Evolutionary conservation across 2,113 vertebrate genomes (phyloP), one percentile per base, ranked within the genome.

Genomic region (Recurvirostra avosetta): DNA sequence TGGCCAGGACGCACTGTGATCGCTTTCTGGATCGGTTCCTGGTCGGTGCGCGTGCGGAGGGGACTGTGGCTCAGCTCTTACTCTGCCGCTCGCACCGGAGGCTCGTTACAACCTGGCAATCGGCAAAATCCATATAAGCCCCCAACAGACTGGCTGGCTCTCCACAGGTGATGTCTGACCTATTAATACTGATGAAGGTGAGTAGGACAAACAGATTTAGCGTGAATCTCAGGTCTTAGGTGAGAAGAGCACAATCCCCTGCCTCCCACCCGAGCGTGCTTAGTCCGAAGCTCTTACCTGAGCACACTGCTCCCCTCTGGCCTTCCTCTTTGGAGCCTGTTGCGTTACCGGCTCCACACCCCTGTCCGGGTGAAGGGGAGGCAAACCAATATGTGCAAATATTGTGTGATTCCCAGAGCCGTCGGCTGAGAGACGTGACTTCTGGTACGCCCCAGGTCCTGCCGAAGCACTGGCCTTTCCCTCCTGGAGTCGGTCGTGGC

Each of bases 181-280:
- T 77, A 9, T 67, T 50, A 23, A 30, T 62, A 45, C 41, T 67
- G 78, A 16, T 83, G 40, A 43, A 78, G 77, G 36, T 50, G 66
- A 55, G 47, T 3, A 43, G 34, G 55, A 52, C 76, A 45, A 71
- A 45, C 34, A 68, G 53, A 67, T 73, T 38, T 65, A 43, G 19
- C 66, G 56, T 40, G 53, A 30, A 55, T 52, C 47, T 66, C 45
- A 12, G 70, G 41, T 53, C 34, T 47, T 41, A 34, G 13, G 15
- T 76, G 41, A 71, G 29, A 50, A 74, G 62, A 55, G 12, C 15
- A 32, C 19, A 27, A 23, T 30, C 5, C 16, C 15, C 26, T 36
- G 17, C 55, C 73, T 85, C 32, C 18, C 36, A 20, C 58, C 12
- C 0, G 1, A 40, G 34, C 0, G 0, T 5, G 13, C 29, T n/a